Evolutionary conservation across 2,797 vertebrate genomes (phyloP).

Genomic region (Cetoscarus ocellatus): DNA sequence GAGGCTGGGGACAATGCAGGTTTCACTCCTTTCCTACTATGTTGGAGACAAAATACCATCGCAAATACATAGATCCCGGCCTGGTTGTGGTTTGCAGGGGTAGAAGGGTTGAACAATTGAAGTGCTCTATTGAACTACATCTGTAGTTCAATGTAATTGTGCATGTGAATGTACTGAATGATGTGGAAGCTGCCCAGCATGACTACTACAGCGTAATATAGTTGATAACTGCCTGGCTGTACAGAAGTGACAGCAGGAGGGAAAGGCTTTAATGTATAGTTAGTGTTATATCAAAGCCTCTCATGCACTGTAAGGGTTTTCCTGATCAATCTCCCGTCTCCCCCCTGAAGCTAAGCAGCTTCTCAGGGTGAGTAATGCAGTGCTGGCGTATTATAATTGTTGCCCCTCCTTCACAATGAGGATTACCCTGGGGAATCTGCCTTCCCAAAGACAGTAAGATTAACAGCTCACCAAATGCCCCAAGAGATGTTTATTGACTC

Average conservation of each 20-base stretch:
- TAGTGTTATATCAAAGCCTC: conserved; percentile 11
- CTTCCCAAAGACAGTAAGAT: conserved; percentile 64
- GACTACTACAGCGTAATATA: not conserved
- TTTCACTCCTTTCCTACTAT: too few relatives aligned
- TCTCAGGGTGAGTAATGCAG: conserved; percentile 60
- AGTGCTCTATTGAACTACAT: too few relatives aligned
- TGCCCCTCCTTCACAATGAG: conserved; percentile 63
- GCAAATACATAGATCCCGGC: too few relatives aligned
- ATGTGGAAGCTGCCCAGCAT: not conserved
- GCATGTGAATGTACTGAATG: too few relatives aligned
- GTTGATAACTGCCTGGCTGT: too few relatives aligned
- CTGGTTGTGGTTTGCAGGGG: too few relatives aligned
- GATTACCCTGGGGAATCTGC: conserved; percentile 71
- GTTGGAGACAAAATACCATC: too few relatives aligned
- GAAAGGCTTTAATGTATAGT: not conserved
- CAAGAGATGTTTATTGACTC: conserved; percentile 27
- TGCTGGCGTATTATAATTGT: conserved; percentile 68
- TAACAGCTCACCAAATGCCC: conserved; percentile 64
- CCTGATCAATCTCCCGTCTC: conserved; percentile 29
- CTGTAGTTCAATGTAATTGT: too few relatives aligned
- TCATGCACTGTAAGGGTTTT: conserved; percentile 16
- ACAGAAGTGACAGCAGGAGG: too few relatives aligned
- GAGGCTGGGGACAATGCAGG: too few relatives aligned
- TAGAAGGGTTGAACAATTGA: too few relatives aligned
- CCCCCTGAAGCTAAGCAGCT: conserved; percentile 60